phyloP scores from a whole-genome alignment of 2,888 invertebrate genomes.

The Empis livida region DNA sequence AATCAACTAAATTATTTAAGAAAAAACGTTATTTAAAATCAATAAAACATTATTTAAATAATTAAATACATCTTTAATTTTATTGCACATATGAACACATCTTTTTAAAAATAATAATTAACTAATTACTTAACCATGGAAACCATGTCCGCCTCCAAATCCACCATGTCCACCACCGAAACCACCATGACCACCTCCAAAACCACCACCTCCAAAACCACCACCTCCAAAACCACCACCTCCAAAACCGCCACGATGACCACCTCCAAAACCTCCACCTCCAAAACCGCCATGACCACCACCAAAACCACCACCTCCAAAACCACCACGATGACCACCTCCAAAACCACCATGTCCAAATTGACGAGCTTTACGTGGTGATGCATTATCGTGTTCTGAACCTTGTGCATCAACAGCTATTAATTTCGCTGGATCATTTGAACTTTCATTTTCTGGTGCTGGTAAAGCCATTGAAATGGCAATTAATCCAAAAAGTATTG shows the following conservation, averaged over 20 bases:
- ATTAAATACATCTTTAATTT: no score
- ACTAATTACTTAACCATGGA: not conserved
- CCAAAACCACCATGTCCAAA: not conserved
- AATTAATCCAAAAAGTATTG: not conserved
- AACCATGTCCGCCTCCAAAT: slow-evolving; percentile 2
- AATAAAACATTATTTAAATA: no score
- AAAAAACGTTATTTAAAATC: no score
- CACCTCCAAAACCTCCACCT: slow-evolving; percentile 6
- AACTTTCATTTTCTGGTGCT: not conserved
- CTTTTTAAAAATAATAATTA: no score
- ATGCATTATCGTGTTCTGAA: not conserved
- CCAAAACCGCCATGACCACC: slow-evolving; percentile 1
- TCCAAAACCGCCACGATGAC: slow-evolving; percentile 5
- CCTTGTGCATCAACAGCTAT: not conserved
- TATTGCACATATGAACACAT: no score
- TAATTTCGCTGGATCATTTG: not conserved
- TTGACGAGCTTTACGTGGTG: not conserved
- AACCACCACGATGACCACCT: not conserved
- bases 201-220: slow-evolving; percentile 7
- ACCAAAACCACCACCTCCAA: slow-evolving; percentile 4
- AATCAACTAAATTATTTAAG: no score
- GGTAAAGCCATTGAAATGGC: slow-evolving; percentile 1
- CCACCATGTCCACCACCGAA: slow-evolving; percentile 10
- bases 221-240: slow-evolving; percentile 7
- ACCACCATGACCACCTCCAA: slow-evolving; percentile 4